Conservation (phyloP, 2,888 invertebrate species). For the Antheraea yamamai region DNA sequence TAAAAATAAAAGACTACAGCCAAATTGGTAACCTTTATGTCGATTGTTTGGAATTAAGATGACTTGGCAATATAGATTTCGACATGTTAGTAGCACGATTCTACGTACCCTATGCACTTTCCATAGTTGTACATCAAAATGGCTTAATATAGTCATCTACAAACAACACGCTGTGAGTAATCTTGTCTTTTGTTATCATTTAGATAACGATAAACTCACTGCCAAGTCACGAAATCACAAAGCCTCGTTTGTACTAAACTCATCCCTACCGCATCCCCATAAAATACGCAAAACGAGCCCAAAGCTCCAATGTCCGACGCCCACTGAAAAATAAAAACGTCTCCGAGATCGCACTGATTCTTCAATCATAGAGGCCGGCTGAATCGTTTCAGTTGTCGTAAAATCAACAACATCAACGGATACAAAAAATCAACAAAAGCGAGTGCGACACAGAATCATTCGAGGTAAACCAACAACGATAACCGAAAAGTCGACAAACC, state of each 20-base stretch:
- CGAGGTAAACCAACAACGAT: constrained; percentile 10
- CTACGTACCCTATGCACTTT: too few relatives aligned
- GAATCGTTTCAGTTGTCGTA: background rate
- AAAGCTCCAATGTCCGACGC: constrained; percentile 21
- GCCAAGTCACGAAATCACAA: constrained; percentile 35
- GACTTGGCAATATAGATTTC: background rate
- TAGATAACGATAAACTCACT: constrained; percentile 18
- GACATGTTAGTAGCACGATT: too few relatives aligned
- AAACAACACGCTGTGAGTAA: background rate
- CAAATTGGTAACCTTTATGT: constrained; percentile 55
- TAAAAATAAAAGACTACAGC: constrained; percentile 45
- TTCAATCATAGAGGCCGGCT: background rate
- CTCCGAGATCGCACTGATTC: background rate
- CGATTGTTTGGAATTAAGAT: background rate
- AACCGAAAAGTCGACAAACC: constrained; percentile 19
- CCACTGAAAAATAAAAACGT: background rate
- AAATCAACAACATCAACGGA: background rate
- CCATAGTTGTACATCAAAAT: too few relatives aligned
- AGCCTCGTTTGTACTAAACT: constrained; percentile 55
- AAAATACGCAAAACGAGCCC: constrained; percentile 22
- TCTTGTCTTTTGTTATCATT: background rate
- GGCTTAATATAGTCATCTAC: background rate
- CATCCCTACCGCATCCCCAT: constrained; percentile 63
- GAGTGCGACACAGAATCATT: constrained; percentile 2
- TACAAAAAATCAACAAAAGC: background rate